Base-by-base conservation (phyloP, 2,888 invertebrate species). In the Drosophila pseudotakahashii region DNA sequence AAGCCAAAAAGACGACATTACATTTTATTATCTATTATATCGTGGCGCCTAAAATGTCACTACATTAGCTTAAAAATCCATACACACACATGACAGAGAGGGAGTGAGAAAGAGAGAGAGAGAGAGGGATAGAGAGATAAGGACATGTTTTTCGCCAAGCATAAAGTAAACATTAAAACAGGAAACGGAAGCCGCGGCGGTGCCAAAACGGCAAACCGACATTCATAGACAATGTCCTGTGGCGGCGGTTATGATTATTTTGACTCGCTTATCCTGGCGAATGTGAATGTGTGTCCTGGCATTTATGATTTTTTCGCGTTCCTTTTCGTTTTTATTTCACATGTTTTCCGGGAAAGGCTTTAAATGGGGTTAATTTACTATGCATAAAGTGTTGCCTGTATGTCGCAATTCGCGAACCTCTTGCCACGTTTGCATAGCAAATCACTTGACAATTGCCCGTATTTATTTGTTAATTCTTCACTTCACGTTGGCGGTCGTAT, bases 11-110 rank as follows among this genome's bases (percentile, higher is more conserved):
- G 78, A 81, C 75, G 76, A 81, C 84, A 86, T 89, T 83, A 84
- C 89, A 78, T 90, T 90, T 88, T 90, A 85, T 90, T 87, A 89
- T 80, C 77, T 81, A 79, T 79, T 82, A 77, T 78, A 72, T 89
- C 73, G 71, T 77, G 66, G 79, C 68, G 77, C 82, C 82, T 79
- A 76, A 81, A 81, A 84, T 82, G 85, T 61, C 75, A 85, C 79
- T 77, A 86, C 82, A 83, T 83, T 83, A 83, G 82, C 86, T 79
- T 57, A 79, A 86, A 82, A 82, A 83, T 83, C 75, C 64, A 52
- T 42, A 52, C 41, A 45, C 68, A 52, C 41, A 48, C 75, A 59
- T 42, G 50, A 37, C 42, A 50, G 41, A 47, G 19, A 57, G 41
- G 36, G 26, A n/a, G 52, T 53, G 26, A 42, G 34, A 19, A 14